Percentiles rank a stretch among this genome's conserved stretches.
Evolutionary conservation across 2,888 invertebrate genomes (phyloP).

Genomic region (Drosophila putrida): DNA sequence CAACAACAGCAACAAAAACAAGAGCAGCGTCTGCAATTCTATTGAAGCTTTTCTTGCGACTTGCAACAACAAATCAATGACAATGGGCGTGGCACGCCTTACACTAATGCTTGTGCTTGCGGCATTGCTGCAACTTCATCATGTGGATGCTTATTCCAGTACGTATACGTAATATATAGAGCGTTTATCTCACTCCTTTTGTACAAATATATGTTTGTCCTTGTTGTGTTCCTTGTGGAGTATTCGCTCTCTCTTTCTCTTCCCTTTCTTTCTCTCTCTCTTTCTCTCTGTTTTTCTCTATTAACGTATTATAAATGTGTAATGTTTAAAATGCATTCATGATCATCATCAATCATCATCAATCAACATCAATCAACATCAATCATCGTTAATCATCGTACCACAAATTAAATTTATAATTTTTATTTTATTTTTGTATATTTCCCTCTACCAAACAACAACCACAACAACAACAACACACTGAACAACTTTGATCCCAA

Average conservation of each 20-base stretch:
- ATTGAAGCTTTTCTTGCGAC: not conserved
- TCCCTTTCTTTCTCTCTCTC: slow-evolving; percentile 15
- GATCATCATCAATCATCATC: slow-evolving; percentile 30
- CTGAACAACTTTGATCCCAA: slow-evolving; percentile 5
- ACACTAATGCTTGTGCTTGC: slow-evolving; percentile 42
- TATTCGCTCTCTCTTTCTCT: slow-evolving; percentile 16
- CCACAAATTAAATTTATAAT: slow-evolving; percentile 18
- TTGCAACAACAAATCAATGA: slow-evolving; percentile 1
- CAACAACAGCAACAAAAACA: slow-evolving; percentile 4
- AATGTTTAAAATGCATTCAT: slow-evolving; percentile 21
- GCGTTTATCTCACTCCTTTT: not conserved
- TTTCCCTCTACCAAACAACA: slow-evolving; percentile 10
- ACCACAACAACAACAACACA: slow-evolving; percentile 17
- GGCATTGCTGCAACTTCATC: slow-evolving; percentile 72
- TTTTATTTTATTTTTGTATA: slow-evolving; percentile 20
- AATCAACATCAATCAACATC: slow-evolving; percentile 20
- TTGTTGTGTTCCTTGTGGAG: slow-evolving; percentile 23
- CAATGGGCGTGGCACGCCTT: slow-evolving; percentile 56
- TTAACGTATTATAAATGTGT: slow-evolving; percentile 1
- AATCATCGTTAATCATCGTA: slow-evolving; percentile 10
- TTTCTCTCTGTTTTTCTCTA: slow-evolving; percentile 11
- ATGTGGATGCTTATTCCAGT: slow-evolving; percentile 84
- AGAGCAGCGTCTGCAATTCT: not conserved
- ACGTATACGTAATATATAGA: slow-evolving; percentile 72
- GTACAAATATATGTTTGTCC: slow-evolving; percentile 12